phyloP scores from a whole-genome alignment of 2,888 invertebrate species.

The Acanthosepion lycidas region DNA sequence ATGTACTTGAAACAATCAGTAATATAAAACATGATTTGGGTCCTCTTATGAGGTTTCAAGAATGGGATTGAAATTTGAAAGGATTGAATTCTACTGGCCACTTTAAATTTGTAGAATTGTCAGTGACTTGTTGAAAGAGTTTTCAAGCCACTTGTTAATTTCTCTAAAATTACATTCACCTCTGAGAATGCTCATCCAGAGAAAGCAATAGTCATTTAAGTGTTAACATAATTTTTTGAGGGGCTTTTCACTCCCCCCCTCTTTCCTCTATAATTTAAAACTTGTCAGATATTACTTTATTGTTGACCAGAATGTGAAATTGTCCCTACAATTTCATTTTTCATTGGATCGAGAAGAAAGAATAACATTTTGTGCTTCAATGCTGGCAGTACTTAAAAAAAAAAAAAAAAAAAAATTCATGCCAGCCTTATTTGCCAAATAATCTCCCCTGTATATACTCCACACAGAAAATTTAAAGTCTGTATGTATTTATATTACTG shows the following conservation, averaged over 20 bases:
- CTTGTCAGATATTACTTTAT: neutral
- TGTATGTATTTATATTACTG: constrained; percentile 1
- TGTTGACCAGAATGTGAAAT: neutral
- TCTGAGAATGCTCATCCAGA: neutral
- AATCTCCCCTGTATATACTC: neutral
- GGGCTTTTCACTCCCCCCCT: neutral
- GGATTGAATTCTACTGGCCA: neutral
- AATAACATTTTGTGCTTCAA: neutral
- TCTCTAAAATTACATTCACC: neutral
- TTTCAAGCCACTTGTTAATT: neutral
- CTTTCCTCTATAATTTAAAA: neutral
- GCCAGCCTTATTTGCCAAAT: constrained; percentile 17
- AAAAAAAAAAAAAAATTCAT: neutral
- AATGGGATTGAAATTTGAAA: neutral
- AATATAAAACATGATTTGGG: neutral
- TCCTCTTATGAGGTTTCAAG: neutral
- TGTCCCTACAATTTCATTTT: neutral
- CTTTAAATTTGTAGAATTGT: neutral
- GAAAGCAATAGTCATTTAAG: neutral
- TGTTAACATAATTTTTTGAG: too few relatives aligned
- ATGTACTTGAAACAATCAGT: neutral
- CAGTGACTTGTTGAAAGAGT: neutral
- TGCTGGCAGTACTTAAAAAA: neutral
- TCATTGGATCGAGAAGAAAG: neutral
- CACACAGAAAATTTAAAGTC: neutral